A percentile compares a stretch with the other conserved stretches of the same genome.
Conservation (phyloP, 2,113 vertebrate species). For the Microcebus griseorufus region DNA sequence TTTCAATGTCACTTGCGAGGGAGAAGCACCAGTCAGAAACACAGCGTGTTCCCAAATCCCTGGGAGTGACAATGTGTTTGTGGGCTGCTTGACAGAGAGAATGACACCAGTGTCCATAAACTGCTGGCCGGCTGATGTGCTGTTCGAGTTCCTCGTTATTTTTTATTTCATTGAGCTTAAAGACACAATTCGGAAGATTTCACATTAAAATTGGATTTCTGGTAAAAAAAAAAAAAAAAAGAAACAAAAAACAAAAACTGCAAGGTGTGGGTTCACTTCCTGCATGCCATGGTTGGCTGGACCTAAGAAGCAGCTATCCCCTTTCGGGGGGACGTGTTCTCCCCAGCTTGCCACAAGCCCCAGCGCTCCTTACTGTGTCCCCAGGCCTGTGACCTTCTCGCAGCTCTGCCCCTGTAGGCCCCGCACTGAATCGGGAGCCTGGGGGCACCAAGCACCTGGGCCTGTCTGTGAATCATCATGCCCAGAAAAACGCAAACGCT, state of each 20-base stretch:
- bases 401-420: too few species aligned
- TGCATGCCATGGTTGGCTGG: neutral
- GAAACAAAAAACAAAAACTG: neutral
- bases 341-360: neutral
- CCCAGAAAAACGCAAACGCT: neutral
- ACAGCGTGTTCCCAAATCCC: neutral
- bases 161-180: neutral
- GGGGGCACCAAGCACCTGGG: neutral
- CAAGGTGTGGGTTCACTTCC: neutral
- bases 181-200: constrained; percentile 10
- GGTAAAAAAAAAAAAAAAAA: neutral
- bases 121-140: neutral
- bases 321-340: accelerated
- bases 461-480: neutral
- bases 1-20: neutral
- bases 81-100: neutral
- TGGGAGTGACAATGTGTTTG: neutral
- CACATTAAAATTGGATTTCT: neutral
- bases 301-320: neutral
- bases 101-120: neutral
- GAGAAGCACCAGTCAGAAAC: neutral
- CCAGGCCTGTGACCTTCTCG: neutral
- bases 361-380: neutral
- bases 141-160: neutral
- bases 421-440: neutral